phyloP scores from a whole-genome alignment of 2,888 invertebrate species.

The Physocephala rufipes region DNA sequence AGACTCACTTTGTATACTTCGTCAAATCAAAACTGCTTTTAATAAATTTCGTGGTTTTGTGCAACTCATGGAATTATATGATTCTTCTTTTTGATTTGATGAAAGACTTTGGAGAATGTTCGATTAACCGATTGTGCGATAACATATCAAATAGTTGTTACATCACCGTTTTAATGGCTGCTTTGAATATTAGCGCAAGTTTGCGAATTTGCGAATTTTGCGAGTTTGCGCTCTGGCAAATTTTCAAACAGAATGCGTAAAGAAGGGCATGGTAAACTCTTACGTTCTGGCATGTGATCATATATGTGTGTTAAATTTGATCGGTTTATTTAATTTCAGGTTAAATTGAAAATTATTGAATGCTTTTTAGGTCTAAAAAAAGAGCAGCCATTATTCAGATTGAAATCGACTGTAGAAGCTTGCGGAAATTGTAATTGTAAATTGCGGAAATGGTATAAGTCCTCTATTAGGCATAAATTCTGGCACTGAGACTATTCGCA shows the following conservation, averaged over 20 bases:
- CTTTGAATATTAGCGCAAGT: conserved; percentile 54
- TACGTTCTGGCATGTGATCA: neutral
- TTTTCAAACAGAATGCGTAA: conserved; percentile 58
- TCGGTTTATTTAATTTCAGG: conserved; percentile 38
- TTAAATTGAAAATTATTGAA: conserved; percentile 47
- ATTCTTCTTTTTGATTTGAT: conserved; percentile 54
- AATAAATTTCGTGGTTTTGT: conserved; percentile 50
- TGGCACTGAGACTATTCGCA: conserved; percentile 54
- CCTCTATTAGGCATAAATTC: conserved; percentile 14
- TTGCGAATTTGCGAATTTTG: conserved; percentile 56
- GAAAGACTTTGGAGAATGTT: conserved; percentile 56
- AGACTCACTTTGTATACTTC: conserved; percentile 44
- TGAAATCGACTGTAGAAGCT: neutral
- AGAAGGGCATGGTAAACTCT: conserved; percentile 50
- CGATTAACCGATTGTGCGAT: conserved; percentile 57
- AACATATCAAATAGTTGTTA: conserved; percentile 51
- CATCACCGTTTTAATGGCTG: conserved; percentile 51
- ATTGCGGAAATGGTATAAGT: neutral
- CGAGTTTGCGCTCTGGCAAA: conserved; percentile 57
- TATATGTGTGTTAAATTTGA: neutral
- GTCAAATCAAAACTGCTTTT: conserved; percentile 51
- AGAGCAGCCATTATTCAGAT: conserved; percentile 34
- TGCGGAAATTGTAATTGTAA: neutral
- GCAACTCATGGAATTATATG: conserved; percentile 49
- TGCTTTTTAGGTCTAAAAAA: conserved; percentile 44